Evolutionary conservation across 1,140 invertebrate genomes (phyloP), one percentile per base, ranked within the genome.

Genomic region (Drosophila sucinea): DNA sequence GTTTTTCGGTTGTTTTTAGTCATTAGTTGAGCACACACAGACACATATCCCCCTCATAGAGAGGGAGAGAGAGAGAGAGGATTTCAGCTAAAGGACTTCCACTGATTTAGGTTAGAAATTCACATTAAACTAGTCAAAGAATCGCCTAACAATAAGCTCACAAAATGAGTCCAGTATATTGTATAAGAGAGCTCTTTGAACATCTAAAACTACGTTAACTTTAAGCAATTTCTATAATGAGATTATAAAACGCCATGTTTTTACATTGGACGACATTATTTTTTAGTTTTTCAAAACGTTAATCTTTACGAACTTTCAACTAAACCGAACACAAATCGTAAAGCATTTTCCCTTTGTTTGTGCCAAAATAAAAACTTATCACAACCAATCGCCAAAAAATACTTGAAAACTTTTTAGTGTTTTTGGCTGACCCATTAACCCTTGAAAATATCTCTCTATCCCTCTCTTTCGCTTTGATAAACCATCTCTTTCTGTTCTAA

Each of bases 341-440:
- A 60, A 32, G 44, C 8, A 60, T 60, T 25, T 27, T 27, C 10
- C 17, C 4, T 10, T 30, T 65, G n/a, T 57, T n/a, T 23, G 25
- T 35, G 7, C 32, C 17, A 35, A 35, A 58, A 35, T 35, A 4
- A 25, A 57, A 57, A 35, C 29, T 63, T 63, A 32, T 44, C 7
- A 51, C 1, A 41, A 63, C 8, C 29, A 63, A 23, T 32, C 32
- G 29, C 60, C 6, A 10, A 17, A 25, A 10, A 17, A 25, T 29
- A 27, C 41, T 63, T 47, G 29, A n/a, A 25, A 23, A 61, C 25
- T 27, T 61, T 40, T 41, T 2, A 63, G 51, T n/a, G 29, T 30
- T 27, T 29, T 32, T 61, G 32, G 33, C 61, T 77, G 67, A 76
- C 73, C 73, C 55, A 76, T 63, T 75, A 60, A 61, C 60, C 32